A percentile compares a stretch with the other conserved stretches of the same genome.
phyloP scores from a whole-genome alignment of 2,113 vertebrate species.

The Baryphthengus martii region DNA sequence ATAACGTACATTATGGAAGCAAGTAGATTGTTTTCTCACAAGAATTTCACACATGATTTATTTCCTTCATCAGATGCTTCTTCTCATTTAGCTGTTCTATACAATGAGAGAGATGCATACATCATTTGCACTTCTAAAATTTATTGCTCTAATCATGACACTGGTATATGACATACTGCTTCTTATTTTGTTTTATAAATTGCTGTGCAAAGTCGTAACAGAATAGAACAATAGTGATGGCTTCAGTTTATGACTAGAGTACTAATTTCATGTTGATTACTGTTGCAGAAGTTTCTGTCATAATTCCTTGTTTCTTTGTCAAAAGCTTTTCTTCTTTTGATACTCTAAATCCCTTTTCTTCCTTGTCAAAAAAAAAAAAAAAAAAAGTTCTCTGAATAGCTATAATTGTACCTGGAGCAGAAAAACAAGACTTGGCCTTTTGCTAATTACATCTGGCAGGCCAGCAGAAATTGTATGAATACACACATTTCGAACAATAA shows the following conservation, averaged over 20 bases:
- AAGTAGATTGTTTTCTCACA: neutral
- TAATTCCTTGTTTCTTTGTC: neutral
- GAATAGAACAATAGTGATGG: neutral
- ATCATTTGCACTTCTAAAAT: neutral
- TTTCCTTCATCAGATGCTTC: constrained; percentile 4
- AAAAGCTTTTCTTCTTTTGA: neutral
- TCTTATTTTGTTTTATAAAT: neutral
- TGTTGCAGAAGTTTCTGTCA: neutral
- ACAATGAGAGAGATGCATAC: neutral
- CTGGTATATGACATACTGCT: neutral
- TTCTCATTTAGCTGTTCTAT: neutral
- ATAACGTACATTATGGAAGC: neutral
- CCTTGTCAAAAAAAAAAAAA: neutral
- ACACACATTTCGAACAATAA: neutral
- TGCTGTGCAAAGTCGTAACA: neutral
- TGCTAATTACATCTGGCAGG: neutral
- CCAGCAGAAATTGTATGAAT: neutral
- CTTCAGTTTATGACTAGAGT: neutral
- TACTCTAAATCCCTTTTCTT: neutral
- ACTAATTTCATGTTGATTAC: neutral
- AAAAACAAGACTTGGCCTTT: neutral
- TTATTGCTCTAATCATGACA: neutral
- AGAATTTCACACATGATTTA: constrained; percentile 4
- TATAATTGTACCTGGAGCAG: neutral
- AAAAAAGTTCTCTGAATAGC: neutral